These are phyloP conservation scores for Macropus fuliginosus DNA, from an alignment of 2,797 vertebrate species.

Conservation along the genomic window DNA sequence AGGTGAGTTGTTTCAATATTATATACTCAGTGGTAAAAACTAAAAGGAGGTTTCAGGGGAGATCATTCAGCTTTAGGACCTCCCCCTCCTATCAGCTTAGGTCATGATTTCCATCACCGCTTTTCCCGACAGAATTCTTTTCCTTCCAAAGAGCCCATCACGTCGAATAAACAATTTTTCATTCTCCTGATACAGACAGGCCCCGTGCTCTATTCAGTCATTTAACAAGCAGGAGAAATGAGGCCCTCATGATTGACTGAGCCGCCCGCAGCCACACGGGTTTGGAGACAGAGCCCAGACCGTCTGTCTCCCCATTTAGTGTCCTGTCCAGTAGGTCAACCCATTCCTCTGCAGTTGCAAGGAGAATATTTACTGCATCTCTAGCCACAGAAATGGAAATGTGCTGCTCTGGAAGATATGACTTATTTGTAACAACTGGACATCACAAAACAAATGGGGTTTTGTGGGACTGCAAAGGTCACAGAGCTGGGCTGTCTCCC, in stretches of 20 bases:
- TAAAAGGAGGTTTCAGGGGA: not conserved
- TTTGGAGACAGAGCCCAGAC: not conserved
- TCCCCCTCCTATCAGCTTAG: not conserved
- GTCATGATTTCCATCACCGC: not conserved
- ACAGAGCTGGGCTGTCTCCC: not conserved
- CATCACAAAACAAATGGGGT: not conserved
- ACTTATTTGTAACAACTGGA: not conserved
- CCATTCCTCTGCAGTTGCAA: not conserved
- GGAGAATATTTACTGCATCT: not conserved
- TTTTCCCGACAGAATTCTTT: not conserved
- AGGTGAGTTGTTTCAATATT: not conserved
- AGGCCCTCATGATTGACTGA: not conserved
- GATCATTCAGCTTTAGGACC: not conserved
- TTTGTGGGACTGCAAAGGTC: not conserved
- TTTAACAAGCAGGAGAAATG: not conserved
- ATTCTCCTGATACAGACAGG: not conserved
- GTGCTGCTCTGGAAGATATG: not conserved
- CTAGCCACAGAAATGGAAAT: not conserved
- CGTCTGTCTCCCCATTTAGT: not conserved
- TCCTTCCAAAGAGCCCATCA: not conserved
- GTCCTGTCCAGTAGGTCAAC: not conserved
- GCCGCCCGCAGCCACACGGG: not conserved
- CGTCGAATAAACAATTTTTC: not conserved
- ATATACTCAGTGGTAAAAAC: not conserved
- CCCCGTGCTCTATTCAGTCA: not conserved